Conservation (phyloP, 2,113 vertebrate species). For the Mobula birostris region DNA sequence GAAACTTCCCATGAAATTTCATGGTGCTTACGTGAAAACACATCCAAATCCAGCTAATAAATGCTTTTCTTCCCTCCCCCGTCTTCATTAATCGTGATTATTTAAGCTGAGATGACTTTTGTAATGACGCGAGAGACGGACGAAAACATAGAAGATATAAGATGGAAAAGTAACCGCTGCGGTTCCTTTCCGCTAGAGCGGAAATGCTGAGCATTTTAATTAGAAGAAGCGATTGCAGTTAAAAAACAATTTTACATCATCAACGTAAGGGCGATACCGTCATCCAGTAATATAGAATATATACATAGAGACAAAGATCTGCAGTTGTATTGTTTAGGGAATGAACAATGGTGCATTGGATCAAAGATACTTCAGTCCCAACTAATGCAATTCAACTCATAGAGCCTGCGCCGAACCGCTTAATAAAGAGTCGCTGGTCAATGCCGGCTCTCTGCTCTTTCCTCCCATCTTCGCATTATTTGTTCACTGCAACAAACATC, state of each 20-base stretch:
- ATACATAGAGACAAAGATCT: no score
- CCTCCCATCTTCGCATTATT: no score
- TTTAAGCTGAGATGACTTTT: neutral
- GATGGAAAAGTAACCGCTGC: neutral
- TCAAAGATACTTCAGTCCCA: no score
- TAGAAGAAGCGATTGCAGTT: neutral
- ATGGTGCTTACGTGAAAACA: neutral
- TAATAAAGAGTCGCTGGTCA: no score
- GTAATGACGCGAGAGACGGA: neutral
- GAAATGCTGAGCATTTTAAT: constrained; percentile 7
- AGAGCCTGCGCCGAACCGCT: no score
- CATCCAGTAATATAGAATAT: neutral
- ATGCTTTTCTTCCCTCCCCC: neutral
- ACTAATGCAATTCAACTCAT: no score
- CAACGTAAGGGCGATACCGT: neutral
- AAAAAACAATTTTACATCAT: neutral
- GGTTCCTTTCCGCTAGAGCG: neutral
- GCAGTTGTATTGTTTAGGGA: no score
- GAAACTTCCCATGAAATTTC: constrained; percentile 1
- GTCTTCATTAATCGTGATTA: neutral
- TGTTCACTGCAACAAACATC: no score
- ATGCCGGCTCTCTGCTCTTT: no score
- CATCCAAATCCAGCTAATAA: neutral
- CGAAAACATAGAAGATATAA: neutral
- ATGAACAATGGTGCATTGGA: no score